Percentiles rank a stretch among this genome's conserved stretches.
phyloP scores from a whole-genome alignment of 53 echinoderm and acorn worm genomes.

The Actinopyga echinites region DNA sequence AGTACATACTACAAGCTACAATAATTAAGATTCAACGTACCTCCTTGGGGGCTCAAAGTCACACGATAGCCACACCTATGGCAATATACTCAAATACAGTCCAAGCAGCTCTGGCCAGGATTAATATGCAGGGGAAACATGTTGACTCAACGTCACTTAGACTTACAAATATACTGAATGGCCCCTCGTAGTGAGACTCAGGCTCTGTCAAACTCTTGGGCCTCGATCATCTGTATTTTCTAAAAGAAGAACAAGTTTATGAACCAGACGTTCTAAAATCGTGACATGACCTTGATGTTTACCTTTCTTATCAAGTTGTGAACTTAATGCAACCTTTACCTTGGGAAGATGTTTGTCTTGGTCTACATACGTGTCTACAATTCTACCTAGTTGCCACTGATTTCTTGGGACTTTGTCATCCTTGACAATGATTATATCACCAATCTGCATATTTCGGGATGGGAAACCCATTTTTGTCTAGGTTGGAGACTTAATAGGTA shows the following conservation, averaged over 20 bases:
- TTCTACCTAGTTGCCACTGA: slow-evolving; percentile 50
- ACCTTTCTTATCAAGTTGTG: background rate
- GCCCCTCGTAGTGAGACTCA: slow-evolving; percentile 8
- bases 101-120: too few relatives aligned
- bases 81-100: too few relatives aligned
- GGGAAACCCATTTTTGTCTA: slow-evolving; percentile 44
- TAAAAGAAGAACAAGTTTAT: background rate
- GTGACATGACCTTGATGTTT: background rate
- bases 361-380: slow-evolving; percentile 10
- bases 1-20: too few relatives aligned
- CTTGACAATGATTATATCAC: slow-evolving; percentile 51
- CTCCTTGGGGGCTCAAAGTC: too few relatives aligned
- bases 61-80: too few relatives aligned
- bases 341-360: slow-evolving; percentile 9
- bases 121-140: too few relatives aligned
- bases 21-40: too few relatives aligned
- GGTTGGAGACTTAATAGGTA: slow-evolving; percentile 51
- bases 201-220: background rate
- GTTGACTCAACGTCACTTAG: too few relatives aligned
- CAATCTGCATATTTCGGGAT: slow-evolving; percentile 34
- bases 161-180: background rate
- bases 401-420: slow-evolving; percentile 51
- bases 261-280: background rate
- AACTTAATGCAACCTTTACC: slow-evolving; percentile 26
- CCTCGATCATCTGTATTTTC: background rate